phyloP scores from a whole-genome alignment of 2,113 vertebrate species.

The Epinephelus lanceolatus region DNA sequence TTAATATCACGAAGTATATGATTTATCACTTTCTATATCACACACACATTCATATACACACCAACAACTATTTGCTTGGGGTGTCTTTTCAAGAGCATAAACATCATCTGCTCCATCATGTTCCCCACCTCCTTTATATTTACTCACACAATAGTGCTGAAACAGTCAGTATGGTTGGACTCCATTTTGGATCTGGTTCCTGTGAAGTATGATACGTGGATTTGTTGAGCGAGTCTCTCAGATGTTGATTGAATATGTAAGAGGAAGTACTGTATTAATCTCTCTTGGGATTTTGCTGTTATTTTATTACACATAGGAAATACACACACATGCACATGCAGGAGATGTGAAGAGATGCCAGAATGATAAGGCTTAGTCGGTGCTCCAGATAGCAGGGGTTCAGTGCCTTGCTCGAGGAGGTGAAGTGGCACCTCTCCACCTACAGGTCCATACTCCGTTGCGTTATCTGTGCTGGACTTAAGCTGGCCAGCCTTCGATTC shows the following conservation, averaged over 20 bases:
- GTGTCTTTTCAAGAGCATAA: conserved; percentile 19
- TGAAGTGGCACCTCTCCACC: no score
- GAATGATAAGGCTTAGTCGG: no score
- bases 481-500: not conserved
- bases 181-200: not conserved
- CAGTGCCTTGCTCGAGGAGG: no score
- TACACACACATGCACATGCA: no score
- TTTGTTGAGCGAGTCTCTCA: not conserved
- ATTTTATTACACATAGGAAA: no score
- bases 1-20: conserved; percentile 17
- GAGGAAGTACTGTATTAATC: no score
- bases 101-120: conserved; percentile 20
- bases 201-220: not conserved
- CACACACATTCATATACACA: not conserved
- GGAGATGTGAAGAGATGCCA: no score
- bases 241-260: not conserved
- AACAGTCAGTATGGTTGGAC: not conserved
- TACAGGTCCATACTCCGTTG: not conserved
- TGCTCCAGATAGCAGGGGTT: no score
- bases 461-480: not conserved
- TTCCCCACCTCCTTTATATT: not conserved
- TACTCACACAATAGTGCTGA: not conserved
- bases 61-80: not conserved
- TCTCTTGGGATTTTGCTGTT: no score
- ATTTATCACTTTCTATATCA: conserved; percentile 3